Evolutionary conservation across 2,113 vertebrate genomes (phyloP).

Genomic region (Labeo rohita): DNA sequence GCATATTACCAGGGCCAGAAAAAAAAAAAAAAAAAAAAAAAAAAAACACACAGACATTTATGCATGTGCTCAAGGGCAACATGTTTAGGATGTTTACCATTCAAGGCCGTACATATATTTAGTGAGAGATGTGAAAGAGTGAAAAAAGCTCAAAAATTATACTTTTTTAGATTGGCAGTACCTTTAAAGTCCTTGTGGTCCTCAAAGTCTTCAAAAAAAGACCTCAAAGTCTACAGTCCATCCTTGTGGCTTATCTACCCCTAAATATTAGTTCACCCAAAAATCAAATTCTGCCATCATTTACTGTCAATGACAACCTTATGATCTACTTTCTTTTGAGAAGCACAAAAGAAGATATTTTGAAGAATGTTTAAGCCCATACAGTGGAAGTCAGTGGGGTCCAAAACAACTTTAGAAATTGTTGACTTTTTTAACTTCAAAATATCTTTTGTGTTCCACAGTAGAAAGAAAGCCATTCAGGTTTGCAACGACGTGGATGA

Average conservation of each 20-base stretch:
- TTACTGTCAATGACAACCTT: not conserved
- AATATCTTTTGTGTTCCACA: not conserved
- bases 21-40: not conserved
- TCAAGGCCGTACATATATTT: not conserved
- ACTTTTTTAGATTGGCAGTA: not conserved
- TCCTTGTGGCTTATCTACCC: not conserved
- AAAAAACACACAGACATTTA: not conserved
- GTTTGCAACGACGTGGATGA: not conserved
- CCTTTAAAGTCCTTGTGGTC: not conserved
- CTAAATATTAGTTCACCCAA: not conserved
- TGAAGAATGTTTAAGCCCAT: not conserved
- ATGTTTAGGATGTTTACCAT: not conserved
- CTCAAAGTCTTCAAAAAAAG: too few species aligned
- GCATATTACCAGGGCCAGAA: constrained; percentile 33
- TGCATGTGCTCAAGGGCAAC: not conserved
- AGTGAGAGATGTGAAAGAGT: not conserved
- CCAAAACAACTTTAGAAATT: not conserved
- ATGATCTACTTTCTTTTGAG: not conserved
- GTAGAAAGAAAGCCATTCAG: not conserved
- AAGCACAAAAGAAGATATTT: not conserved
- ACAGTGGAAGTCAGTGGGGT: not conserved
- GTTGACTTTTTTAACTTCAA: not conserved
- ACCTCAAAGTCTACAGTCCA: not conserved
- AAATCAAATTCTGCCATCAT: not conserved
- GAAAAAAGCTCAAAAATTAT: not conserved